A percentile compares a stretch with the other conserved stretches of the same genome.
Evolutionary conservation across 2,888 invertebrate species (phyloP).

Genomic region (Digitonthophagus gazella): DNA sequence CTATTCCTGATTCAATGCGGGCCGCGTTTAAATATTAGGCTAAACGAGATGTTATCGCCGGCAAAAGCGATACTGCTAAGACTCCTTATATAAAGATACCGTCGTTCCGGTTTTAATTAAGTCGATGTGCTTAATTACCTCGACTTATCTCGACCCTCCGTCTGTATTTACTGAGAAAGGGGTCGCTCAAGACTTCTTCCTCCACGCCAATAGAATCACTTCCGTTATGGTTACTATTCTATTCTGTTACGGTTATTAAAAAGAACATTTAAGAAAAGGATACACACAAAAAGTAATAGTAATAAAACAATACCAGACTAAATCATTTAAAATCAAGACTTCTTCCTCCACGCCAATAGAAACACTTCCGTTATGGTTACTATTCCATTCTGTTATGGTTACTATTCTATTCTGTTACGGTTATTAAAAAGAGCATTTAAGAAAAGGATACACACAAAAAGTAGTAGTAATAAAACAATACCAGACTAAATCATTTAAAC

Average conservation of each 20-base stretch:
- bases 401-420: too few relatives aligned
- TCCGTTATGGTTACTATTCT: too few relatives aligned
- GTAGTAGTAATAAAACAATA: too few relatives aligned
- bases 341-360: not conserved
- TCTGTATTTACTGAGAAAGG: not conserved
- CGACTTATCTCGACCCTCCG: not conserved
- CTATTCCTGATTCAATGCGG: constrained; percentile 49
- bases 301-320: too few relatives aligned
- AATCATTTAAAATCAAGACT: too few relatives aligned
- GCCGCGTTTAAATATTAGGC: constrained; percentile 42
- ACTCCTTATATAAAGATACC: constrained; percentile 41
- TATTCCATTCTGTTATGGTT: too few relatives aligned
- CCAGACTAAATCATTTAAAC: too few relatives aligned
- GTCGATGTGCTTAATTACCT: constrained; percentile 48
- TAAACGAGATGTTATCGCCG: constrained; percentile 41
- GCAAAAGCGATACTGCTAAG: constrained; percentile 43
- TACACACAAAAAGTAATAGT: too few relatives aligned
- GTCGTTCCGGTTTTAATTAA: constrained; percentile 47
- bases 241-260: too few relatives aligned
- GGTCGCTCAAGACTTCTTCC: not conserved
- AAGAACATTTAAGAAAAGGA: too few relatives aligned
- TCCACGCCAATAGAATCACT: not conserved
- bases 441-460: too few relatives aligned
- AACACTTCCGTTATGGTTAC: not conserved
- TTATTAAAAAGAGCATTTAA: too few relatives aligned